A percentile compares a stretch with the other conserved stretches of the same genome.
These are phyloP conservation scores for Horisme vitalbata DNA, from an alignment of 2,888 invertebrate genomes.

Conservation along the genomic window DNA sequence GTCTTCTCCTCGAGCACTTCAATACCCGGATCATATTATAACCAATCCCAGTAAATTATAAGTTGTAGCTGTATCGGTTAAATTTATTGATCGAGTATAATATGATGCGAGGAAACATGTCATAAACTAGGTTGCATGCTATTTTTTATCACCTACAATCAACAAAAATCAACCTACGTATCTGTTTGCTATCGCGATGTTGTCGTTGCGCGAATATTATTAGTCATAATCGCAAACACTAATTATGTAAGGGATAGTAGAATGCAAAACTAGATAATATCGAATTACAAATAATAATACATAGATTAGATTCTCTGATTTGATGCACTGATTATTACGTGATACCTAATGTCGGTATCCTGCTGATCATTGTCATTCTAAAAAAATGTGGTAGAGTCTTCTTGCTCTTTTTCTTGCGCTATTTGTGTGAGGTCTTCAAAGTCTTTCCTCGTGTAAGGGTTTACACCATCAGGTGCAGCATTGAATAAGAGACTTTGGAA, in stretches of 20 bases:
- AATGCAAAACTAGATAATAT: slow-evolving; percentile 2
- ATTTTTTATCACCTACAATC: slow-evolving; percentile 28
- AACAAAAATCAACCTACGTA: slow-evolving; percentile 16
- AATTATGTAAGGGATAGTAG: slow-evolving; percentile 12
- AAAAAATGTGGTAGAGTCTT: too few species aligned
- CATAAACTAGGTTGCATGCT: slow-evolving; percentile 11
- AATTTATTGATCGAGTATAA: slow-evolving; percentile 7
- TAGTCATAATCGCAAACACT: slow-evolving; percentile 12
- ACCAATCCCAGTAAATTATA: neutral
- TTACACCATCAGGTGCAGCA: too few species aligned
- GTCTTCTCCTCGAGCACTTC: slow-evolving; percentile 8
- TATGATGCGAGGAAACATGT: slow-evolving; percentile 27
- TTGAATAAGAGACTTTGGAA: too few species aligned
- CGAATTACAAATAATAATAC: too few species aligned
- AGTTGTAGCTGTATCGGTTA: neutral
- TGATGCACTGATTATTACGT: too few species aligned
- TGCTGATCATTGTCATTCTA: too few species aligned
- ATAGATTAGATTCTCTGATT: too few species aligned
- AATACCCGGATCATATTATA: neutral
- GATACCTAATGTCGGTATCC: too few species aligned
- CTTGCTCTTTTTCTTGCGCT: too few species aligned
- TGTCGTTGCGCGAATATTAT: slow-evolving; percentile 32
- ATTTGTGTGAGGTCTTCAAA: too few species aligned
- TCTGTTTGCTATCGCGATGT: slow-evolving; percentile 30
- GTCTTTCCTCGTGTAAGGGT: too few species aligned